phyloP scores from a whole-genome alignment of 2,888 invertebrate species.

The Leucozona laternaria region DNA sequence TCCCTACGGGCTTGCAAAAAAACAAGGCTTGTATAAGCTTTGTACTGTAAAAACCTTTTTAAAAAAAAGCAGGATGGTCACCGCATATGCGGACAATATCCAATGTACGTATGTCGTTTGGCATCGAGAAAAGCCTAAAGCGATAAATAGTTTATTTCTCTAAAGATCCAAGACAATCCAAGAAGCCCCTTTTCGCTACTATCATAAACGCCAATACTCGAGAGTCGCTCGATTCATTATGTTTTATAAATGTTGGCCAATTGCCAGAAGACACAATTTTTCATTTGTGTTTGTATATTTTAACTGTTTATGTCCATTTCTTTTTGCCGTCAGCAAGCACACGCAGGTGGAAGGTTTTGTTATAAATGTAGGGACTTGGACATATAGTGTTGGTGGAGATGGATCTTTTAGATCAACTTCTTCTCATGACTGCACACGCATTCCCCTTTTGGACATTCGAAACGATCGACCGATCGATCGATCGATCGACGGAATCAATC shows the following conservation, averaged over 20 bases:
- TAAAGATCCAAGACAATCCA: not conserved
- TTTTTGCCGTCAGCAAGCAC: slow-evolving; percentile 2
- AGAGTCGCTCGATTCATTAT: slow-evolving; percentile 30
- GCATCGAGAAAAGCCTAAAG: slow-evolving; percentile 14
- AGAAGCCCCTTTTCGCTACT: not conserved
- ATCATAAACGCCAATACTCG: slow-evolving; percentile 49
- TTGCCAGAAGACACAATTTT: slow-evolving; percentile 50
- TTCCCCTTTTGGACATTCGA: slow-evolving; percentile 63
- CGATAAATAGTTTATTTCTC: slow-evolving; percentile 25
- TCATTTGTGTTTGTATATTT: slow-evolving; percentile 15
- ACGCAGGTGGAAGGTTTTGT: slow-evolving; percentile 56
- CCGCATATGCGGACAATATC: not conserved
- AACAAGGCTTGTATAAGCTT: too few species aligned
- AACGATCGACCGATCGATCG: slow-evolving; percentile 12
- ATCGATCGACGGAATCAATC: slow-evolving; percentile 60
- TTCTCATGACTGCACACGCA: slow-evolving; percentile 62
- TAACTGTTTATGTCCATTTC: slow-evolving; percentile 25
- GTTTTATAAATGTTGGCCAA: slow-evolving; percentile 40
- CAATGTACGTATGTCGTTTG: not conserved
- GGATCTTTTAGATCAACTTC: slow-evolving; percentile 15
- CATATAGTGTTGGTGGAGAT: slow-evolving; percentile 18
- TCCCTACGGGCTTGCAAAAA: too few species aligned
- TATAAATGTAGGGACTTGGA: not conserved
- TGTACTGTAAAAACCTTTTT: too few species aligned
- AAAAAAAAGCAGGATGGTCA: slow-evolving; percentile 1